phyloP scores from a whole-genome alignment of 2,888 invertebrate genomes.

The Sabatieria punctata region DNA sequence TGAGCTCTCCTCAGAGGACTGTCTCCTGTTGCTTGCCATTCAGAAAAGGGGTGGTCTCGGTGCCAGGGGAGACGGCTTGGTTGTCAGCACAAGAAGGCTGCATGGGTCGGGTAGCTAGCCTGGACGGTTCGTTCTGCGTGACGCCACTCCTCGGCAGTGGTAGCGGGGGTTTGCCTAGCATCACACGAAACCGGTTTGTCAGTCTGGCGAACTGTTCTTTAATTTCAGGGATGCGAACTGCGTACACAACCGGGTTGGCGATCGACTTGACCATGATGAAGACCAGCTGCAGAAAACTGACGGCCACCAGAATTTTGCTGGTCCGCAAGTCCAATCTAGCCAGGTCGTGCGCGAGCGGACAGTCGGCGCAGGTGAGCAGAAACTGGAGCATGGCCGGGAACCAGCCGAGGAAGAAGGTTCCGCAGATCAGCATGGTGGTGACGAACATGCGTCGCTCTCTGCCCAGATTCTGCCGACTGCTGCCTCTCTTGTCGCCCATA shows the following conservation, averaged over 20 bases:
- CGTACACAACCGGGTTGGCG: slow-evolving; percentile 49
- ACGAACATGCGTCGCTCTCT: slow-evolving; percentile 31
- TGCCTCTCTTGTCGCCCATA: not conserved
- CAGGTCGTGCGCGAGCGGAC: slow-evolving; percentile 22
- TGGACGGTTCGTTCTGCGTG: too few species aligned
- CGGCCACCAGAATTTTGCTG: not conserved
- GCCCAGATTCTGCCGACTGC: not conserved
- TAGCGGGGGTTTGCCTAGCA: too few species aligned
- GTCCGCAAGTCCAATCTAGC: too few species aligned
- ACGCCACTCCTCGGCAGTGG: too few species aligned
- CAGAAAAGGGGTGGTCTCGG: too few species aligned
- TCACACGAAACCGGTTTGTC: too few species aligned
- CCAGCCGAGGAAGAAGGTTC: slow-evolving; percentile 45
- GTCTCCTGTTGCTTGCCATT: too few species aligned
- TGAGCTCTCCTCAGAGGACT: too few species aligned
- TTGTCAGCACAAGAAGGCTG: too few species aligned
- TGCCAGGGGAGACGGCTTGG: too few species aligned
- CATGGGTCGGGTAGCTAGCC: too few species aligned
- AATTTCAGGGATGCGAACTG: slow-evolving; percentile 47
- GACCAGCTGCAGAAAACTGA: slow-evolving; percentile 33
- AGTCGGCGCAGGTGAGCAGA: slow-evolving; percentile 43
- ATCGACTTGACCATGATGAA: slow-evolving; percentile 47
- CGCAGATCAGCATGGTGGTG: slow-evolving; percentile 47
- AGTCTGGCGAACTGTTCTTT: not conserved
- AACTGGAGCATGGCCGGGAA: slow-evolving; percentile 45